Evolutionary conservation across 92 coral and sea anemone species (phyloP), one percentile per base, ranked within the genome.

Genomic region (Palythoa grandiflora): DNA sequence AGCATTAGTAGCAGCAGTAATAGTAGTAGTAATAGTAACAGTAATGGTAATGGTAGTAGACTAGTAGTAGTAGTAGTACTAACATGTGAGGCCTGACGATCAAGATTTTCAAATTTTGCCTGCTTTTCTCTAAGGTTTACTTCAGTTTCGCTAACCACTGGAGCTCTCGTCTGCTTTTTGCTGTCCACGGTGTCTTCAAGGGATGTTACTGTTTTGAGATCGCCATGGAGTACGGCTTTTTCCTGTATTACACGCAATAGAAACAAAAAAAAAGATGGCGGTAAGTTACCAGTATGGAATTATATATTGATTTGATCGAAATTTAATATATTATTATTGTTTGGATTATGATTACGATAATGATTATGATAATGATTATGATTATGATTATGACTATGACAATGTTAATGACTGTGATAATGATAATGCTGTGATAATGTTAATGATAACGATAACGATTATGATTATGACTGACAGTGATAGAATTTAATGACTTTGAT

Each of bases 61-160:
- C 2, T 13, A 14, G 17, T 20, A 15, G 14, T 59, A 1, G 17
- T 61, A 35, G 37, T 9, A 5, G 57, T 66, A 47, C 75, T 68
- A 12, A 81, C 86, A 71, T 81, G 73, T 20, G 75, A 66, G 17
- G 86, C 86, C 75, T 81, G 75, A 36, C 86, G 86, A 63, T 81
- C 86, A 19, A 81, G 86, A 81, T 40, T 71, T 16, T 81, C 86
- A 68, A 81, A 81, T 37, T 81, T 81, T 17, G 86, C 86, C 57
- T 81, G 86, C 40, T 66, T 81, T 8, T 66, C 86, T 81, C 40
- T 66, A 9, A 81, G 86, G 60, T 66, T 65, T 13, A 81, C 86
- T 7, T 81, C 86, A 1, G 86, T 4, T 52, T 81, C 86, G 57
- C 20, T 81, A 50, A 63, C 86, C 11, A 48, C 39, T 14, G 74